phyloP scores from a whole-genome alignment of 2,113 vertebrate species.

The Martes martes region DNA sequence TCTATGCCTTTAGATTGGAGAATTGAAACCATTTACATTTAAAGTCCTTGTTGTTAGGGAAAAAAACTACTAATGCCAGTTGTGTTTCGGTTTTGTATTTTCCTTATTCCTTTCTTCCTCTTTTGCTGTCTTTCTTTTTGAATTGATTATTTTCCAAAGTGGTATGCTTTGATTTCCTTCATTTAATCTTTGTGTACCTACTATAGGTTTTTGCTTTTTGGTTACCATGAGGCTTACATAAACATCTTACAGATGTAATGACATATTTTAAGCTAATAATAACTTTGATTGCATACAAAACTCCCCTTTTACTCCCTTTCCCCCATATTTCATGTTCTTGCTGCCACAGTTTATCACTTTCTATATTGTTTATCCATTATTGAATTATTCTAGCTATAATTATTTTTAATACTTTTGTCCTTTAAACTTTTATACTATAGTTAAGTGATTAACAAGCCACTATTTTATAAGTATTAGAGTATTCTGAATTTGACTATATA shows the following conservation, averaged over 20 bases:
- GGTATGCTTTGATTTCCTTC: neutral
- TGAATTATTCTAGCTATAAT: neutral
- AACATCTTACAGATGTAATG: neutral
- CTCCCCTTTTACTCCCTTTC: neutral
- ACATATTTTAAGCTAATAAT: neutral
- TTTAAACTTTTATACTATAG: neutral
- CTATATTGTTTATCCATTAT: neutral
- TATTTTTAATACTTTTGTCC: neutral
- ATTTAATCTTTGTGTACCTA: neutral
- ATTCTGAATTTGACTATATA: neutral
- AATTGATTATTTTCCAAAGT: neutral
- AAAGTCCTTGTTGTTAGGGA: neutral
- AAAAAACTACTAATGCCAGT: neutral
- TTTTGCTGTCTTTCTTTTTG: neutral
- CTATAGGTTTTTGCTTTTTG: neutral
- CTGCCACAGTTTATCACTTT: neutral
- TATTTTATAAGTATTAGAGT: neutral
- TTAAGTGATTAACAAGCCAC: neutral
- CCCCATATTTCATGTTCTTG: neutral
- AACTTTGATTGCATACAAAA: neutral
- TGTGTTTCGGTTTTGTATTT: neutral
- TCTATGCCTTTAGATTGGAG: neutral
- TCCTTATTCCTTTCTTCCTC: neutral
- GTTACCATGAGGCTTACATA: neutral
- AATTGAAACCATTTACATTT: neutral